Evolutionary conservation across 2,797 vertebrate species (phyloP), one percentile per base, ranked within the genome.

Genomic region (Ceryle rudis): DNA sequence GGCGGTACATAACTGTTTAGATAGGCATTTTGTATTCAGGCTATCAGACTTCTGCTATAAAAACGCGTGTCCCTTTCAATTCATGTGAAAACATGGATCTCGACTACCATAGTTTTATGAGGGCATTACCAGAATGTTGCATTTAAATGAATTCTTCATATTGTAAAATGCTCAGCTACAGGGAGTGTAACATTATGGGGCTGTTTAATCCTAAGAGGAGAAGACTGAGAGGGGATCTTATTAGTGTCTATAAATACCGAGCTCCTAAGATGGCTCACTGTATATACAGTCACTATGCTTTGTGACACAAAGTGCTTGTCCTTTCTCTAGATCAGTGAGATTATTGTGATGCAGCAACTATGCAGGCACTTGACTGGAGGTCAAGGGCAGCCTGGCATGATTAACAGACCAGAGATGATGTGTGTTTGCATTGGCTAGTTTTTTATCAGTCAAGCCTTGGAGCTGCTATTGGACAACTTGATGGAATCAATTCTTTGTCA

Each of bases 71-170:
- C 52, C 18, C 16, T 64, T 82, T 72, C 77, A 65, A 19, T 77
- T 74, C 11, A 10, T 17, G 31, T 67, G 55, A 69, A 89, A 92
- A 64, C 25, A 16, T 7, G 69, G 70, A 73, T 54, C 46, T 94
- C 3, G 0, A 46, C 62, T 81, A 18, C 39, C 11, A 2, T 7
- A 39, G n/a, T 67, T 95, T 74, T 58, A 46, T 75, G 77, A 46
- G 28, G 41, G 25, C 17, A 54, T 78, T 83, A 55, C 49, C 2
- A 3, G 51, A 74, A 51, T 54, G 33, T 55, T 74, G 70, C 33
- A 23, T 57, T 83, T 65, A 84, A 88, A 95, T 88, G 15, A 79
- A 78, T 91, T 89, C 28, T 87, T 86, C 49, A 31, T 64, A 11
- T 49, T 88, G 19, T 46, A 47, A 78, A 86, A 69, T 44, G 26